Evolutionary conservation across 2,797 vertebrate genomes (phyloP), one percentile per base, ranked within the genome.

Genomic region (Clarias pachynema): DNA sequence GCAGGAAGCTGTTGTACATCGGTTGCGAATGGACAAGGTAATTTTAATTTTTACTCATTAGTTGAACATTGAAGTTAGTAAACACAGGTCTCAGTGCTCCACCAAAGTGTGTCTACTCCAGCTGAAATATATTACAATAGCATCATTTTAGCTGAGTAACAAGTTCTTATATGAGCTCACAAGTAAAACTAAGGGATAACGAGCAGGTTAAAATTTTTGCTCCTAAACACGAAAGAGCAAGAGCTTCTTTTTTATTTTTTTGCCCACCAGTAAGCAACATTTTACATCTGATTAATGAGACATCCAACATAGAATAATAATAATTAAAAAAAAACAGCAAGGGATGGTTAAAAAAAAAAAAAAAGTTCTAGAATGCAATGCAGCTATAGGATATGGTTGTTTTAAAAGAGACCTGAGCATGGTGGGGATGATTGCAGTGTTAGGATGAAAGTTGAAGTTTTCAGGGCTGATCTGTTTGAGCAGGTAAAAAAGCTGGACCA

Each of bases 21-120:
- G 97, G 87, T 94, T 98, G 40, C 94, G 96, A 70, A 96, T 97
- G 0, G 97, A 99, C 89, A 99, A 99, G 96, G 98, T 99, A 90
- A 16, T 53, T 81, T 1, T 0, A 81, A 29, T 53, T 15, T 68
- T 31, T 66, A 22, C 26, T 22, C 0, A 53, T 53, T 53, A 49
- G 14, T 63, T 34, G 59, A 24, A 26, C 14, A 16, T 40, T 44
- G 3, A 53, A 53, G 49, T 53, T 49, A 49, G 12, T 49, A 49
- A 49, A 49, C 44, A 49, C 44, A 49, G 44, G 44, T 53, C 49
- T 53, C 49, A 12, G 49, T 14, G 49, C 49, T 53, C 49, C 3
- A 14, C 49, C 49, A 49, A 49, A 49, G 44, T 49, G 44, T 49
- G 9, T 49, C 44, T 49, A 49, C 44, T 49, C 9, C 44, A 53